Evolutionary conservation across 2,888 invertebrate genomes (phyloP).

Genomic region (Acleris cristana): DNA sequence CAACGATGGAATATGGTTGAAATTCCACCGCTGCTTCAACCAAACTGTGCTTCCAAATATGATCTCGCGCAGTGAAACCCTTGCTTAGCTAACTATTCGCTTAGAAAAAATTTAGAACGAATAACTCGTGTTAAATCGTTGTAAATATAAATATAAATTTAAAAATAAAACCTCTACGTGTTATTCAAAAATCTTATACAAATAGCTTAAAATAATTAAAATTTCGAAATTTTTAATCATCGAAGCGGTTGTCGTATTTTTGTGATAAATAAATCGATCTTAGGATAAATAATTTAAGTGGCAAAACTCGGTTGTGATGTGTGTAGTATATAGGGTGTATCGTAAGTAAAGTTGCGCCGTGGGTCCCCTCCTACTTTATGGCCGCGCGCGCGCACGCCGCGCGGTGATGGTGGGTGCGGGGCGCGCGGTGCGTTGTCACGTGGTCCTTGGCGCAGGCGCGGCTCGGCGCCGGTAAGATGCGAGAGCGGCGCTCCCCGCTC

Average conservation of each 20-base stretch:
- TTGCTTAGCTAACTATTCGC: slow-evolving; percentile 45
- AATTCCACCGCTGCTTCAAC: slow-evolving; percentile 51
- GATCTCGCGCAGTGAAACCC: slow-evolving; percentile 65
- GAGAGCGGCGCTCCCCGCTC: slow-evolving; percentile 77
- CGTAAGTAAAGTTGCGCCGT: slow-evolving; percentile 63
- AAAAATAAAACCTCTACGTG: slow-evolving; percentile 67
- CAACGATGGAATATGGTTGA: slow-evolving; percentile 84
- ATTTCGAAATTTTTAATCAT: slow-evolving; percentile 76
- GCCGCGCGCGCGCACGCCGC: slow-evolving; percentile 61
- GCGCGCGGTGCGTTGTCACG: slow-evolving; percentile 70
- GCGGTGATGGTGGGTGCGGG: slow-evolving; percentile 67
- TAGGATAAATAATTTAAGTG: slow-evolving; percentile 65
- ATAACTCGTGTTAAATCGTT: slow-evolving; percentile 47
- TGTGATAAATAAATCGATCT: slow-evolving; percentile 67
- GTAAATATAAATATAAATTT: slow-evolving; percentile 54
- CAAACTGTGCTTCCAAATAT: slow-evolving; percentile 76
- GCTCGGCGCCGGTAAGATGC: slow-evolving; percentile 82
- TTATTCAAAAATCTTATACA: slow-evolving; percentile 50
- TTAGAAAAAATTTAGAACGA: slow-evolving; percentile 47
- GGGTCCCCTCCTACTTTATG: slow-evolving; percentile 41
- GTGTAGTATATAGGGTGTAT: slow-evolving; percentile 69
- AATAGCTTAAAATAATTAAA: slow-evolving; percentile 38
- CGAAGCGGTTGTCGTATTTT: slow-evolving; percentile 84
- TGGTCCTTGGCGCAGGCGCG: slow-evolving; percentile 79
- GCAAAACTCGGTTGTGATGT: slow-evolving; percentile 84